Base-by-base conservation (phyloP, 2,113 vertebrate species). In the Cyprinodon brontotheroides region DNA sequence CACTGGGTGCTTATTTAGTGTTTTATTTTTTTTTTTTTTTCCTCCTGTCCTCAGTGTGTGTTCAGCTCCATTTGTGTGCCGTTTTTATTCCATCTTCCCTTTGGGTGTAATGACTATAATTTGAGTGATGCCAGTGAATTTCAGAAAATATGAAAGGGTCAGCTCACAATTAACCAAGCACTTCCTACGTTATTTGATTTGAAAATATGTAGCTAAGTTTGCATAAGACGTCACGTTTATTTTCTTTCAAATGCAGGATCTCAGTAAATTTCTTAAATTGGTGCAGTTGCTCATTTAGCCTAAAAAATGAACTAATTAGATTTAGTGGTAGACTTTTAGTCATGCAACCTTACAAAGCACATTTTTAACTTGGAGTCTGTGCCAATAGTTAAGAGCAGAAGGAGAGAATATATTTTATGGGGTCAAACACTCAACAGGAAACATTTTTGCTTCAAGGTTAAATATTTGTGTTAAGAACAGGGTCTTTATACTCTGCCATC, bases 1-100 rank as follows among this genome's bases (percentile, higher is more conserved):
- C 85, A 67, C 77, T 70, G 72, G 67, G 75, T 72, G 50, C 73
- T 77, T 85, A 65, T 82, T 78, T 74, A 72, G 11, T 22, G 70
- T 29, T 39, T 43, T n/a, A n/a, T n/a, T 11, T 70, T 38, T 60
- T 69, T 64, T 48, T 63, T 45, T 20, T 77, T 38, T 61, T 73
- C 68, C 53, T 72, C 17, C 12, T 74, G 65, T 70, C 77, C 82
- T 84, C 74, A 64, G n/a, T 68, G 50, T 61, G 20, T 78, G 39
- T 64, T 36, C 65, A 65, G 14, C 4, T 45, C 15, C 59, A 37
- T 71, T 17, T 77, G 15, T 43, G 9, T n/a, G 15, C 3, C 11
- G 4, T 36, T 48, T 38, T 59, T 6, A 76, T 65, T 62, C 63
- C 13, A 15, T 48, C 50, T 64, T 71, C 47, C 78, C 47, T 72